Base-by-base conservation (phyloP, 2,888 invertebrate species). In the Leptothorax acervorum region DNA sequence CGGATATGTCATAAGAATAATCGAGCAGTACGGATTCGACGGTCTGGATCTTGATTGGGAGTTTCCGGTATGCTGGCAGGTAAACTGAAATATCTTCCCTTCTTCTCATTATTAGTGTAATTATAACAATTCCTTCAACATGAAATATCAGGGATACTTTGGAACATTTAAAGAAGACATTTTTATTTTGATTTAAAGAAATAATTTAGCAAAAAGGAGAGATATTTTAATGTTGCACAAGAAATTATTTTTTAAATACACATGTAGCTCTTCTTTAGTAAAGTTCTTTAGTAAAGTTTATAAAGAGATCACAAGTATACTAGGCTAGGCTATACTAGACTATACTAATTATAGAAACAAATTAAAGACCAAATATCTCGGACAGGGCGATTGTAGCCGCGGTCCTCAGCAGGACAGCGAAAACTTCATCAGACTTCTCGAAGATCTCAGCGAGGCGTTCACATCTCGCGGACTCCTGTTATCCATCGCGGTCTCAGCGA, bases 1-100 rank as follows among this genome's bases (percentile, higher is more conserved):
- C 3, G 95, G 96, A 4, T 97, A 98, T 90, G 97, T 96, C 0
- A 92, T 98, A 0, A 95, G 96, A 87, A 98, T 98, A 92, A 96
- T 98, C 82, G 96, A 97, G 85, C 96, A 97, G 87, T 96, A 98
- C 91, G 97, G 97, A 79, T 99, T 99, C 90, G 98, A 99, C 92
- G 99, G 99, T 5, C 95, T 99, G 57, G 98, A 99, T 94, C 95
- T 99, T 48, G 98, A 99, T 93, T 99, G 99, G 99, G 98, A 99
- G 93, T 99, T 98, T 94, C 99, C 99, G 0, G 98, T 97, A 87
- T 98, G 98, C 93, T 98, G 98, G 98, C 98, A 98, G 96, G 97
- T 97, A 0, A 97, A 98, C 92, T 98, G 98, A 31, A 31, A 51
- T 53, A 31, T 6, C 12, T 28, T 48, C 18, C 1, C 15, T 23